phyloP scores from a whole-genome alignment of 2,113 vertebrate species.

The Puntigrus tetrazona region DNA sequence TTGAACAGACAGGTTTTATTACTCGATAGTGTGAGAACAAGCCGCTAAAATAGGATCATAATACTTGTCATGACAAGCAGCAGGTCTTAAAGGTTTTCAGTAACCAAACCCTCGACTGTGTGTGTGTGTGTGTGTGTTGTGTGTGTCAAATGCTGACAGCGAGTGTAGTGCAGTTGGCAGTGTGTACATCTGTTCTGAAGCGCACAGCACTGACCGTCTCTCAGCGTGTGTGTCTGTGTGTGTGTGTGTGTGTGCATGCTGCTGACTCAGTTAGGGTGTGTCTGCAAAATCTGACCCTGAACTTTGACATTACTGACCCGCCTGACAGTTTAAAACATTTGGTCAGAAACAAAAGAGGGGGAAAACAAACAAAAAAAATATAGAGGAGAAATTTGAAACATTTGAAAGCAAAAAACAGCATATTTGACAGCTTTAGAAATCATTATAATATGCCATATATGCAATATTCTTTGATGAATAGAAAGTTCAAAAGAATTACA shows the following conservation, averaged over 20 bases:
- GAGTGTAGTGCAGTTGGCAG: conserved; percentile 45
- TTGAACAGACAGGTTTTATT: conserved; percentile 53
- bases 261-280: conserved; percentile 50
- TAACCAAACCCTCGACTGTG: conserved; percentile 30
- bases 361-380: conserved; percentile 2
- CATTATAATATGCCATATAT: not conserved
- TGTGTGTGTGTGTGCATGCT: conserved; percentile 19
- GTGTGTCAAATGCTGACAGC: conserved; percentile 42
- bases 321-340: conserved; percentile 57
- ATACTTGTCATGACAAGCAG: conserved; percentile 50
- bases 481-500: not conserved
- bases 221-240: conserved; percentile 28
- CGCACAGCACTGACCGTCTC: conserved; percentile 27
- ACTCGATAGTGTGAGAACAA: conserved; percentile 46
- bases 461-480: too few species aligned
- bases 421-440: too few species aligned
- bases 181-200: conserved; percentile 33
- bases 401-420: not conserved
- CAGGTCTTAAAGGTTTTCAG: conserved; percentile 40
- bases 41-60: conserved; percentile 46
- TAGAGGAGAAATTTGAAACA: not conserved
- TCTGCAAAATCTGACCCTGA: conserved; percentile 56
- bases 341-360: conserved; percentile 26
- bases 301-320: conserved; percentile 55
- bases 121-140: conserved; percentile 18